Evolutionary conservation across 1,140 invertebrate genomes (phyloP).

Genomic region (Ceratosolen fusciceps): DNA sequence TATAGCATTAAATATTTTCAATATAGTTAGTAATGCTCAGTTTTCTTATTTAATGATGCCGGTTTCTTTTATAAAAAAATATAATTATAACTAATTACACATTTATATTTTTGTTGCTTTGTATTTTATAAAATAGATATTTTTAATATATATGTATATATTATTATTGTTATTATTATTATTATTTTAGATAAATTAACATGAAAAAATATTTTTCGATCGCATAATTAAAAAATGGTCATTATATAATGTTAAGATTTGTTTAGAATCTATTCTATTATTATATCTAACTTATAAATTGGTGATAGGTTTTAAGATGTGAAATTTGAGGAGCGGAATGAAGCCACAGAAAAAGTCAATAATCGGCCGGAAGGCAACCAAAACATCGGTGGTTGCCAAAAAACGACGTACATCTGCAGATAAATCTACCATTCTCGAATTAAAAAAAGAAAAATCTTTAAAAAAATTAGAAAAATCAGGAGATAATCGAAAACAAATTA

Average conservation of each 20-base stretch:
- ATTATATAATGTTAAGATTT: constrained; percentile 34
- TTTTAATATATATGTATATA: too few species aligned
- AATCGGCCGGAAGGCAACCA: constrained; percentile 69
- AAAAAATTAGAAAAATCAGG: constrained; percentile 12
- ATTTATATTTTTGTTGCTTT: too few species aligned
- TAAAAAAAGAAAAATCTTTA: constrained; percentile 46
- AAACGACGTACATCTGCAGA: constrained; percentile 66
- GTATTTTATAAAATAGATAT: too few species aligned
- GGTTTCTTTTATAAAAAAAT: too few species aligned
- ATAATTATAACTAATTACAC: too few species aligned
- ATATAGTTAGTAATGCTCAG: too few species aligned
- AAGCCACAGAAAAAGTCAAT: constrained; percentile 71
- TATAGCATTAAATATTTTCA: too few species aligned
- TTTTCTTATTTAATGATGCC: too few species aligned
- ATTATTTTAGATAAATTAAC: constrained; percentile 3
- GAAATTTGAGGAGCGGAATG: constrained; percentile 60
- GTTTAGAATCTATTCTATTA: neutral
- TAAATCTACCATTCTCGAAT: constrained; percentile 53
- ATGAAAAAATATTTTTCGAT: neutral
- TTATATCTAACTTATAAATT: neutral
- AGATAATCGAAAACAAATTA: constrained; percentile 47
- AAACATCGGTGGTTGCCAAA: constrained; percentile 65
- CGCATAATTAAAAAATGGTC: constrained; percentile 33
- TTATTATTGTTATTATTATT: neutral
- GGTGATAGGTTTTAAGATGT: constrained; percentile 62